phyloP scores from a whole-genome alignment of 2,888 invertebrate genomes.

The Venustoraphidia nigricollis region DNA sequence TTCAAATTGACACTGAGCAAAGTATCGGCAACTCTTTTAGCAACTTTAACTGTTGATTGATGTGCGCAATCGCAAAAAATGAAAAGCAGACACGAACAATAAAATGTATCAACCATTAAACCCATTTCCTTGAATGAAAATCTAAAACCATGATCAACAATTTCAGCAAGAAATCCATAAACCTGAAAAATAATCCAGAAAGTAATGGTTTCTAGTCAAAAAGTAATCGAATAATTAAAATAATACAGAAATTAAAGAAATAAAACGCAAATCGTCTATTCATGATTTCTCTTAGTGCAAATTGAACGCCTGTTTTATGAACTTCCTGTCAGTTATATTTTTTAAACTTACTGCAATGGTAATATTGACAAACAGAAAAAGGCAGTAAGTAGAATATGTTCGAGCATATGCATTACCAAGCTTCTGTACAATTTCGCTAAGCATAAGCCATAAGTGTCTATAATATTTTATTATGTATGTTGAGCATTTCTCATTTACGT shows the following conservation, averaged over 20 bases:
- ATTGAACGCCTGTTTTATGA: too few species aligned
- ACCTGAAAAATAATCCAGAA: constrained; percentile 19
- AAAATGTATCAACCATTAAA: constrained; percentile 42
- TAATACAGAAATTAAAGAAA: too few species aligned
- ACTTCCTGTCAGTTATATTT: too few species aligned
- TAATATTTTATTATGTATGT: constrained; percentile 42
- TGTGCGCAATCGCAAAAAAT: constrained; percentile 54
- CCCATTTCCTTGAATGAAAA: constrained; percentile 54
- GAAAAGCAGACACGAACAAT: constrained; percentile 42
- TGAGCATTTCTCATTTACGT: constrained; percentile 37
- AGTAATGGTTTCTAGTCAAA: too few species aligned
- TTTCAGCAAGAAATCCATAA: constrained; percentile 50
- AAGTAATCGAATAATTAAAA: too few species aligned
- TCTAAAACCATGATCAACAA: constrained; percentile 47
- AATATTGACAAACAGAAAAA: constrained; percentile 53
- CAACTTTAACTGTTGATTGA: constrained; percentile 45
- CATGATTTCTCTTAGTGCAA: too few species aligned
- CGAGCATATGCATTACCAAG: constrained; percentile 51
- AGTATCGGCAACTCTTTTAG: constrained; percentile 44
- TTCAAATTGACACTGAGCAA: constrained; percentile 40
- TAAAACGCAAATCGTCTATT: too few species aligned
- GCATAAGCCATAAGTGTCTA: constrained; percentile 44
- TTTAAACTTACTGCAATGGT: constrained; percentile 36
- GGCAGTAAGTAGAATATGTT: constrained; percentile 48
- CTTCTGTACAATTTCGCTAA: constrained; percentile 47